Conservation (phyloP, 2,113 vertebrate species). For the Thalassoma bifasciatum region DNA sequence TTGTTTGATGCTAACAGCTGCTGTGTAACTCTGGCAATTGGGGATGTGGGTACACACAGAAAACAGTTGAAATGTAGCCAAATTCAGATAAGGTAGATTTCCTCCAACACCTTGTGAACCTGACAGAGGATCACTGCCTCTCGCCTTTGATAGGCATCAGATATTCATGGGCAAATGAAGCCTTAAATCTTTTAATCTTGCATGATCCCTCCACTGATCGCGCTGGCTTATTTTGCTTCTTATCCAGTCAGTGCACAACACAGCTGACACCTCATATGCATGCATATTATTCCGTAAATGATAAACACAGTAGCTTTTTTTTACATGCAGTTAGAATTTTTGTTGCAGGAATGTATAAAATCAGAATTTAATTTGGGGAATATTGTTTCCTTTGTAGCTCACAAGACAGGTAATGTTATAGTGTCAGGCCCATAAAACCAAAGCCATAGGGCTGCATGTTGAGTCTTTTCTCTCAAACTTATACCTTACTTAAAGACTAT, state of each 20-base stretch:
- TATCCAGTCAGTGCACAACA: conserved; percentile 67
- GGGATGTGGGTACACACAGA: conserved; percentile 32
- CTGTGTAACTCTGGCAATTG: conserved; percentile 6
- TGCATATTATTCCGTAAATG: conserved; percentile 72
- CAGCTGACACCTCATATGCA: conserved; percentile 64
- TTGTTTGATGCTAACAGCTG: conserved; percentile 44
- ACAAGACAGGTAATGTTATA: conserved; percentile 13
- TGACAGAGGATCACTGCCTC: conserved; percentile 62
- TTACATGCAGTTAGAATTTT: conserved; percentile 30
- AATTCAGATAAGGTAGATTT: conserved; percentile 70
- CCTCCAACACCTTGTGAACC: conserved; percentile 70
- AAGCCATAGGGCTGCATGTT: not conserved
- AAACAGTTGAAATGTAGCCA: conserved; percentile 70
- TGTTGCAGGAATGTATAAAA: conserved; percentile 15
- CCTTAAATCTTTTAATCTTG: conserved; percentile 79
- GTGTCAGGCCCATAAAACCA: conserved; percentile 11
- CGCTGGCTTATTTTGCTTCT: conserved; percentile 71
- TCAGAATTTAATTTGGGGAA: conserved; percentile 22
- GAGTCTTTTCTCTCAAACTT: conserved; percentile 15
- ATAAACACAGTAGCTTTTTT: conserved; percentile 56
- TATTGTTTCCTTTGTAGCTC: conserved; percentile 6
- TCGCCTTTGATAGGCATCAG: conserved; percentile 69
- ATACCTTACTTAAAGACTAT: not conserved
- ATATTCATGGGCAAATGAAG: conserved; percentile 81
- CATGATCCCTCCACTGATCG: conserved; percentile 72